Evolutionary conservation across 2,797 vertebrate species (phyloP), one percentile per base, ranked within the genome.

Genomic region (Steatocranus sp.): DNA sequence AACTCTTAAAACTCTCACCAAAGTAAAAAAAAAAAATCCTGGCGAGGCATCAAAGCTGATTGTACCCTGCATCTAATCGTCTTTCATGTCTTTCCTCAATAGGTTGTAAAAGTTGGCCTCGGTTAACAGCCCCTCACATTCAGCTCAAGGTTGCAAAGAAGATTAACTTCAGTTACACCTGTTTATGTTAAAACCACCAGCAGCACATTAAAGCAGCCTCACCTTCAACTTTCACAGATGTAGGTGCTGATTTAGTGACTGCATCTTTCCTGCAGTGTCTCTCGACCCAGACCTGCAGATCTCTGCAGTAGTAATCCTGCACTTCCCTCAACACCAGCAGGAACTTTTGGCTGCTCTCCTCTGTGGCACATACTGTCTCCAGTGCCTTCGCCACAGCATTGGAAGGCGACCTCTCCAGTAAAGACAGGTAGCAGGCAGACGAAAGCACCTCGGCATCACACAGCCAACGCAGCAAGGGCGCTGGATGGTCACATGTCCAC

Each of bases 221-320:
- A 92, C 93, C 92, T 83, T 91, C 77, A 18, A 20, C 9, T 66
- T 58, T 51, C 4, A 81, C 77, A 30, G 86, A 66, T 61, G 43
- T 15, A 6, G 82, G 41, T 12, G 3, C 15, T 36, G 81, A 23
- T 12, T 50, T 75, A 32, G 12, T 73, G 50, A 46, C 5, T 2
- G 4, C 11, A 25, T 68, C 1, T 0, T 74, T 80, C 53, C 5
- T 83, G 87, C 87, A 87, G 86, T 93, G 87, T 49, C 17, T 87
- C 66, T 91, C 82, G 41, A 95, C 84, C 96, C 96, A 96, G 10
- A 70, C 41, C 32, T 95, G 94, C 70, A 96, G 86, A 38, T 95
- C 94, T 11, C 79, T 78, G 34, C 93, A 84, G 76, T 96, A 96
- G 76, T 91, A 93, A 76, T 95, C 95, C 75, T 95, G 91, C 76